Conservation (phyloP, 2,797 vertebrate species). For the Sandelia bainsii region DNA sequence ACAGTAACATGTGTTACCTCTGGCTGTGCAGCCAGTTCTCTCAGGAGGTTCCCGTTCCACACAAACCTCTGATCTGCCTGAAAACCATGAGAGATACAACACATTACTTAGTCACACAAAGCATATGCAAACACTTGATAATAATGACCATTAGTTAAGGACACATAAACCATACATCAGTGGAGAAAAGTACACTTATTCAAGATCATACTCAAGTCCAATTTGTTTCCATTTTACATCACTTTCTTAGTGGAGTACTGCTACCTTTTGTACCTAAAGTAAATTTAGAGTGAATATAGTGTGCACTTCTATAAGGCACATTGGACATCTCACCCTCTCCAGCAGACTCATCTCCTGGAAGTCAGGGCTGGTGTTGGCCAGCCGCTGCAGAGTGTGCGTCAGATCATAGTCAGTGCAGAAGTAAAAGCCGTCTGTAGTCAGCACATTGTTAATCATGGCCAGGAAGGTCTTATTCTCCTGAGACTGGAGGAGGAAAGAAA, state of each 20-base stretch:
- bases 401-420: conserved; percentile 96
- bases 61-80: conserved; percentile 98
- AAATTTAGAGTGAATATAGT: neutral
- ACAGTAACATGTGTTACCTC: conserved; percentile 85
- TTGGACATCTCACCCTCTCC: conserved; percentile 89
- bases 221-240: too few species aligned
- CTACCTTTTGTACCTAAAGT: too few species aligned
- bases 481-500: conserved; percentile 80
- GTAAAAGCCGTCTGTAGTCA: conserved; percentile 96
- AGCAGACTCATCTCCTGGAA: conserved; percentile 98
- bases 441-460: conserved; percentile 93
- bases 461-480: conserved; percentile 97
- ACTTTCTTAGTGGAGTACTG: too few species aligned
- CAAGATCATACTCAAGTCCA: too few species aligned
- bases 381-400: conserved; percentile 94
- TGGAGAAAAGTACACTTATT: too few species aligned
- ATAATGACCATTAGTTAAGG: neutral
- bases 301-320: neutral
- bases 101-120: neutral
- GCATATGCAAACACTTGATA: neutral
- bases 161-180: too few species aligned
- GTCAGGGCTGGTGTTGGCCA: conserved; percentile 96
- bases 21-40: conserved; percentile 94
- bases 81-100: conserved; percentile 23
- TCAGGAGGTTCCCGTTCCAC: conserved; percentile 97